phyloP scores from a whole-genome alignment of 2,113 vertebrate genomes.

The Noturus placidus region DNA sequence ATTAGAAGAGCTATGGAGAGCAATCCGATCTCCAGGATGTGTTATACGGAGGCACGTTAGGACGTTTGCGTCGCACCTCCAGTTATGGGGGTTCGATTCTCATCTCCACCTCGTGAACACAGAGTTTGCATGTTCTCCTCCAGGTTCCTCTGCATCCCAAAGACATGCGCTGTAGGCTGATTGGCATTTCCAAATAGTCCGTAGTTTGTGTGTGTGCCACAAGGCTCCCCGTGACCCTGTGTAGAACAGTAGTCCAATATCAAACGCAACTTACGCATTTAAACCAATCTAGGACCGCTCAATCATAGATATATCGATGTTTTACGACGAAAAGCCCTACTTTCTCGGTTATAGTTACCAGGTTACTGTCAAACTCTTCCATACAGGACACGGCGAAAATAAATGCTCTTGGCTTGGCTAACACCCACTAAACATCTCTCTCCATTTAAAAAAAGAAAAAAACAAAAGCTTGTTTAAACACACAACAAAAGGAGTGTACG shows the following conservation, averaged over 20 bases:
- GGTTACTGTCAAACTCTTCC: background rate
- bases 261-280: background rate
- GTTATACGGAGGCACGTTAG: background rate
- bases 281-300: background rate
- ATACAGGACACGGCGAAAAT: conserved; percentile 1
- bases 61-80: too few species aligned
- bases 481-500: background rate
- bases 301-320: background rate
- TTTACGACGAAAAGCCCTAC: background rate
- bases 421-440: background rate
- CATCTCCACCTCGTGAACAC: too few species aligned
- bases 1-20: background rate
- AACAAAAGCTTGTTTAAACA: background rate
- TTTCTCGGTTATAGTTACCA: background rate
- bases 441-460: too few species aligned
- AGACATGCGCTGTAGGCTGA: too few species aligned
- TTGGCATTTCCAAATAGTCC: too few species aligned
- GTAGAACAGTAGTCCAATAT: background rate
- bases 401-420: background rate
- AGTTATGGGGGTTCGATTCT: too few species aligned
- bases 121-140: too few species aligned
- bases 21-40: too few species aligned
- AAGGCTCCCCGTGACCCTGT: too few species aligned
- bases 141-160: too few species aligned
- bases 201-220: too few species aligned